These are phyloP conservation scores for Burhinus oedicnemus DNA, from an alignment of 2,113 vertebrate genomes.

Conservation along the genomic window DNA sequence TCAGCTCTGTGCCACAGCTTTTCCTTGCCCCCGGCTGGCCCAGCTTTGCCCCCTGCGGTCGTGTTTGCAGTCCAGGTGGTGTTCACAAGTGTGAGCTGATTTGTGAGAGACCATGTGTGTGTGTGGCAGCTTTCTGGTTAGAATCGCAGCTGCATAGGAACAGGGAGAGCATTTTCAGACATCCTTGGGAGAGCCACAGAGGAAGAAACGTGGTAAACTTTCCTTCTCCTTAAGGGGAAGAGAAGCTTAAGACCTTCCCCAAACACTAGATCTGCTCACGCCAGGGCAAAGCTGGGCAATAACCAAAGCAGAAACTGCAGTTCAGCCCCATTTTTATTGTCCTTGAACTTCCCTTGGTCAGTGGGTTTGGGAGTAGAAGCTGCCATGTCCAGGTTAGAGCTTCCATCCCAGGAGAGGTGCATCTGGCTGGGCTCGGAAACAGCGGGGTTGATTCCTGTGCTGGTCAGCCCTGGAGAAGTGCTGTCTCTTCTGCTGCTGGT, in stretches of 20 bases:
- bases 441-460: no score
- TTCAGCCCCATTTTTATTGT: neutral
- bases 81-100: neutral
- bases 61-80: neutral
- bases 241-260: neutral
- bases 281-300: neutral
- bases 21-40: neutral
- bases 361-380: neutral
- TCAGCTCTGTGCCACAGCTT: neutral
- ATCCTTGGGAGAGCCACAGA: neutral
- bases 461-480: neutral
- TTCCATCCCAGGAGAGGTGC: neutral
- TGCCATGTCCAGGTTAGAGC: neutral
- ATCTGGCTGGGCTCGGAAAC: neutral
- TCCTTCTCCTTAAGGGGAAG: neutral
- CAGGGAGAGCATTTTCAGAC: neutral
- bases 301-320: constrained; percentile 16
- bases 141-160: rapidly evolving
- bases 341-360: neutral
- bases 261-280: neutral
- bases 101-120: neutral
- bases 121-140: neutral
- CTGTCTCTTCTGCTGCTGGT: no score
- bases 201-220: neutral
- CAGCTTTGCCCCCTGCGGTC: neutral